These are phyloP conservation scores for Drosophila sturtevanti DNA, from an alignment of 1,140 invertebrate species.

Conservation along the genomic window DNA sequence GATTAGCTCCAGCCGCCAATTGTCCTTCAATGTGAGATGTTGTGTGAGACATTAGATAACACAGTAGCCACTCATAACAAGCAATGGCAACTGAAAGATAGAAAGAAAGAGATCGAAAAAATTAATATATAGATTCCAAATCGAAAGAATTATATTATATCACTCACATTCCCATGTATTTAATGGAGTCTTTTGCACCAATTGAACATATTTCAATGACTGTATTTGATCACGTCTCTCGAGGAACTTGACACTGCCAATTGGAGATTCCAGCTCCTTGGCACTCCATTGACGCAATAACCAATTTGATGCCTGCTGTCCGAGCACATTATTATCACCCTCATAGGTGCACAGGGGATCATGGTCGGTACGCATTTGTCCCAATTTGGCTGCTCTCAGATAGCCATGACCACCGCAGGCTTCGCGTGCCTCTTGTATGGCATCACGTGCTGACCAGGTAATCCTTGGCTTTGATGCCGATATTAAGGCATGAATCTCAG, in stretches of 20 bases:
- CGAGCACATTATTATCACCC: conserved; percentile 97
- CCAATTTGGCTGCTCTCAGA: conserved; percentile 88
- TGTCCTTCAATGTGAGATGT: conserved; percentile 85
- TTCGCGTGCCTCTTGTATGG: conserved; percentile 94
- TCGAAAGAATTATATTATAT: not conserved
- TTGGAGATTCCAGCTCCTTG: conserved; percentile 85
- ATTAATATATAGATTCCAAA: not conserved
- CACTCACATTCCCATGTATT: conserved; percentile 85
- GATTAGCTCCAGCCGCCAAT: conserved; percentile 84
- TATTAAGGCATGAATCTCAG: conserved; percentile 96
- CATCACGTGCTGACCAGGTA: conserved; percentile 92
- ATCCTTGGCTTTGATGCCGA: conserved; percentile 93
- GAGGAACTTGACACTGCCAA: conserved; percentile 87
- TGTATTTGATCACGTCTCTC: conserved; percentile 84
- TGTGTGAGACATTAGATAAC: conserved; percentile 89
- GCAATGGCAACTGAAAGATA: conserved; percentile 87
- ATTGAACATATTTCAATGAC: conserved; percentile 83
- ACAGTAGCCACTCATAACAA: conserved; percentile 93
- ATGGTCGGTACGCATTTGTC: conserved; percentile 93
- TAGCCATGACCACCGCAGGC: conserved; percentile 91
- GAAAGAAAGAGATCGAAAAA: not conserved
- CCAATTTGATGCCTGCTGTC: conserved; percentile 97
- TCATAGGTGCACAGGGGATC: conserved; percentile 97
- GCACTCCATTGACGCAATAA: conserved; percentile 87
- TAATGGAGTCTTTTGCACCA: conserved; percentile 42